Evolutionary conservation across 1,140 invertebrate species (phyloP).

Genomic region (Tetragonula clypearis): DNA sequence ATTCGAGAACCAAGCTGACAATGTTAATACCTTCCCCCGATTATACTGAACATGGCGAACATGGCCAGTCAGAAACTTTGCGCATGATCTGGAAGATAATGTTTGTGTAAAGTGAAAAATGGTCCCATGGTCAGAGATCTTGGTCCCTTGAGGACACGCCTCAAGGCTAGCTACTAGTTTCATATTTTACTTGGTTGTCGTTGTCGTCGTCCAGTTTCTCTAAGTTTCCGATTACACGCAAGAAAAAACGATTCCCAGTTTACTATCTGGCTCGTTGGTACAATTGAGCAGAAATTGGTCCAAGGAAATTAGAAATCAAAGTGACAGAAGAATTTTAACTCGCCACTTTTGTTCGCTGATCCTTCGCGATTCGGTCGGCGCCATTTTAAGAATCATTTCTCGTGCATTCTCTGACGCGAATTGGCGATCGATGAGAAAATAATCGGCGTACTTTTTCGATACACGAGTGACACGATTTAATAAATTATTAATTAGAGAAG

Average conservation of each 20-base stretch:
- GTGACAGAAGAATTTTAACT: background rate
- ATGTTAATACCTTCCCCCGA: background rate
- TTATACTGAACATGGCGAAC: background rate
- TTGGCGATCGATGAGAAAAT: no score
- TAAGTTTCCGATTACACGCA: slow-evolving; percentile 59
- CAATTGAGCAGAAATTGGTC: background rate
- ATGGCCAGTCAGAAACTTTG: background rate
- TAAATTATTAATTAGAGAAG: no score
- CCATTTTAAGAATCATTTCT: background rate
- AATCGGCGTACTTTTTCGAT: no score
- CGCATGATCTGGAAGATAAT: slow-evolving; percentile 5
- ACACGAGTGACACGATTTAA: no score
- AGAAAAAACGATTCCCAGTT: slow-evolving; percentile 52
- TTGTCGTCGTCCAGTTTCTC: slow-evolving; percentile 56
- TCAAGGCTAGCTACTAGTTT: slow-evolving; percentile 58
- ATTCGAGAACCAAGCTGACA: background rate
- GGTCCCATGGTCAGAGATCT: slow-evolving; percentile 31
- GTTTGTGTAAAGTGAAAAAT: slow-evolving; percentile 1
- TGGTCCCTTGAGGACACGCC: slow-evolving; percentile 39
- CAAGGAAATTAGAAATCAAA: slow-evolving; percentile 1
- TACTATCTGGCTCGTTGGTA: background rate
- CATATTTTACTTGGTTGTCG: slow-evolving; percentile 44
- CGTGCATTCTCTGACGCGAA: no score
- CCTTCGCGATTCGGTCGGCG: background rate
- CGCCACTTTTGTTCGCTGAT: no score